phyloP scores from a whole-genome alignment of 1,140 invertebrate genomes.

The Drosophila serrata region DNA sequence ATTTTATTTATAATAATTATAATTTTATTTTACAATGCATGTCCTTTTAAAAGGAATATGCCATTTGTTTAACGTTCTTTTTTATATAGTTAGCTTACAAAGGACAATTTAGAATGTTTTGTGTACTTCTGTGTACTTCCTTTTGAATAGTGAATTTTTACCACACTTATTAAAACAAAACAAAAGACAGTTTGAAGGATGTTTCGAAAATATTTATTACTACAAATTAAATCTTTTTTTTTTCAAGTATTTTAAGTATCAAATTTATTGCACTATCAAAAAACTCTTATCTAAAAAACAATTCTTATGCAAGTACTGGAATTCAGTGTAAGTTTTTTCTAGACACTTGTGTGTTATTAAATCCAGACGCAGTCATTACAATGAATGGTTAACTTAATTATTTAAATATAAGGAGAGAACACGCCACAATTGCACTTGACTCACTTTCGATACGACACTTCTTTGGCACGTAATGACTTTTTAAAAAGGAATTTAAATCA shows the following conservation, averaged over 20 bases:
- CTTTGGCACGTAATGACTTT: not conserved
- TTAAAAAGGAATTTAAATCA: not conserved
- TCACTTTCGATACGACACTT: constrained; percentile 25
- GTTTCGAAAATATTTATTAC: not conserved
- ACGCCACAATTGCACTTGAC: constrained; percentile 36
- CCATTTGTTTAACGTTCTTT: not conserved
- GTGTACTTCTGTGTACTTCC: too few species aligned
- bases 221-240: not conserved
- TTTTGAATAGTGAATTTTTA: not conserved
- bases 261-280: not conserved
- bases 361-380: constrained; percentile 1
- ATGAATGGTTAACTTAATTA: not conserved
- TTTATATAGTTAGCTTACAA: too few species aligned
- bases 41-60: too few species aligned
- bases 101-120: not conserved
- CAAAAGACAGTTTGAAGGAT: too few species aligned
- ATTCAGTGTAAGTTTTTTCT: not conserved
- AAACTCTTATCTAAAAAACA: not conserved
- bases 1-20: too few species aligned
- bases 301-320: not conserved
- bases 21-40: too few species aligned
- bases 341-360: not conserved
- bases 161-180: not conserved
- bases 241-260: not conserved
- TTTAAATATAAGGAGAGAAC: not conserved